phyloP scores from a whole-genome alignment of 2,797 vertebrate species.

The Delichon dasypus region DNA sequence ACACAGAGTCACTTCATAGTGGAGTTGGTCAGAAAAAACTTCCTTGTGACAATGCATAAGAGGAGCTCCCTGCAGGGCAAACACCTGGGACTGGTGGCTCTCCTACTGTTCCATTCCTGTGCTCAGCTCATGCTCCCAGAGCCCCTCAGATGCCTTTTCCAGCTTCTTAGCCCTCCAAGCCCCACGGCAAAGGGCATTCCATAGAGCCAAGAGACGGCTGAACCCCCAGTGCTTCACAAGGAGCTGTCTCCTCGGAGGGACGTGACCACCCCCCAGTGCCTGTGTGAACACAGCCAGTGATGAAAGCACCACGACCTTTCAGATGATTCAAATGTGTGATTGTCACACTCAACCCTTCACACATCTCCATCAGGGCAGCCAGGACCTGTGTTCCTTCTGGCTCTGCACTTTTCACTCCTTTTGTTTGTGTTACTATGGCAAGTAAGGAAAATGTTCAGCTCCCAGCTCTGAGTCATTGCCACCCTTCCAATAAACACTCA shows the following conservation, averaged over 20 bases:
- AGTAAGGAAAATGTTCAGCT: background rate
- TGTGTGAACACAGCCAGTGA: rapidly evolving
- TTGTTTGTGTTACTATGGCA: background rate
- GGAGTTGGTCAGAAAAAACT: background rate
- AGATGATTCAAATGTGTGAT: conserved; percentile 6
- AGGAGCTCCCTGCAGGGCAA: background rate
- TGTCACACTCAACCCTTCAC: background rate
- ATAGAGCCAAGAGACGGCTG: background rate
- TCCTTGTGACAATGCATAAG: background rate
- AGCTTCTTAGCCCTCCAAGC: background rate
- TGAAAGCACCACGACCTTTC: background rate
- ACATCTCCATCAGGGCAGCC: background rate
- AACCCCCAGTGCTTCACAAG: background rate
- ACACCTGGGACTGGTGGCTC: background rate
- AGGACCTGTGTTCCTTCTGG: background rate
- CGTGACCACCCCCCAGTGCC: rapidly evolving
- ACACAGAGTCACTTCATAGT: rapidly evolving
- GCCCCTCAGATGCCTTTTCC: rapidly evolving
- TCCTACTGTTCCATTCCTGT: background rate
- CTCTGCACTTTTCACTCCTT: background rate
- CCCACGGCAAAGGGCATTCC: background rate
- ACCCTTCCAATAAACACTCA: background rate
- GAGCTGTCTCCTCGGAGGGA: background rate
- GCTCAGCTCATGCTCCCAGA: rapidly evolving
- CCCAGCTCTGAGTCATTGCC: conserved; percentile 1